These are phyloP conservation scores for Pionites leucogaster DNA, from an alignment of 2,113 vertebrate species.

Conservation along the genomic window DNA sequence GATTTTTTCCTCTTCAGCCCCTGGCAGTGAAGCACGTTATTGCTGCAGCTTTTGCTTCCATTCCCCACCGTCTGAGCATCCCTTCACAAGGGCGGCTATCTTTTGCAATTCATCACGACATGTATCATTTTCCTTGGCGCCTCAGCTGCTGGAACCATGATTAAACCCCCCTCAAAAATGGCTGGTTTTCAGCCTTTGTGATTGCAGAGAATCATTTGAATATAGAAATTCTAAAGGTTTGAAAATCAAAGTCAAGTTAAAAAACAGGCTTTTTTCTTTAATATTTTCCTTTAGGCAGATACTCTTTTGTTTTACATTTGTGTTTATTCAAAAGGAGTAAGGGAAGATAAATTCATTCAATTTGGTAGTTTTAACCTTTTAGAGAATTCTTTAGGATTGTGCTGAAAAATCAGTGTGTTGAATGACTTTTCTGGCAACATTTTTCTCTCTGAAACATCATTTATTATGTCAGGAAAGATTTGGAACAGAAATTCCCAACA, in stretches of 20 bases:
- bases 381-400: neutral
- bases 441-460: neutral
- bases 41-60: neutral
- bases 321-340: neutral
- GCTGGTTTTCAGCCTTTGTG: neutral
- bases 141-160: neutral
- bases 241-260: slow-evolving; percentile 4
- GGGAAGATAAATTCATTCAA: neutral
- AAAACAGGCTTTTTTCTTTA: neutral
- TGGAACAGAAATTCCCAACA: neutral
- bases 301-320: neutral
- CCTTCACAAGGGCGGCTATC: neutral
- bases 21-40: fast-evolving
- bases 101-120: neutral
- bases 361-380: neutral
- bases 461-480: neutral
- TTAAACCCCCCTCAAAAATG: neutral
- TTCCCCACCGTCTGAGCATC: neutral
- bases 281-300: neutral
- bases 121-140: neutral
- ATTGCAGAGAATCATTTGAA: neutral
- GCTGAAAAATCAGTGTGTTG: neutral
- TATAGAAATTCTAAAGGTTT: neutral
- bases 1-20: neutral
- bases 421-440: neutral